These are phyloP conservation scores for Taxidea taxus DNA, from an alignment of 2,113 vertebrate species.

Conservation along the genomic window DNA sequence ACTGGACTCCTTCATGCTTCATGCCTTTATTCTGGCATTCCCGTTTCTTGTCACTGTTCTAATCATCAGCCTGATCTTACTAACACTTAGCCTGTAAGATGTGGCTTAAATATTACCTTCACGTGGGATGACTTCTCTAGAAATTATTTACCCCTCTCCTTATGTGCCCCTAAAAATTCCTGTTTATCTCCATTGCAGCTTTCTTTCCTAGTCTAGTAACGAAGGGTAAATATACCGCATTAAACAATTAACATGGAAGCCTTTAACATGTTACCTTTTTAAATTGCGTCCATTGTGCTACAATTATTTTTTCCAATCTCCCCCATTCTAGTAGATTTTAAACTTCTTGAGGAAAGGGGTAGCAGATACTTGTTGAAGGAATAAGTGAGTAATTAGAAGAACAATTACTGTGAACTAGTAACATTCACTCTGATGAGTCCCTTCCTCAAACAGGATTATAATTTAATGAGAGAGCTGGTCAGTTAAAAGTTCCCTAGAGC, in stretches of 20 bases:
- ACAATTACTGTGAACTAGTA: conserved; percentile 26
- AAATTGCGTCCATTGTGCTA: not conserved
- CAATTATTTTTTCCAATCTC: not conserved
- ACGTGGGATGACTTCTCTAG: not conserved
- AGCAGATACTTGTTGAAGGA: conserved; percentile 32
- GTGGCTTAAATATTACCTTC: not conserved
- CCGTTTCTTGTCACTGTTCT: not conserved
- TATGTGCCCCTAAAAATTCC: not conserved
- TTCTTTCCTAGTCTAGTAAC: not conserved
- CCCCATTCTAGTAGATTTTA: not conserved
- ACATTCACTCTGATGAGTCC: not conserved
- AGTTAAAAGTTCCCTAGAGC: not conserved
- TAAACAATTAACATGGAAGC: not conserved
- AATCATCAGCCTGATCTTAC: not conserved
- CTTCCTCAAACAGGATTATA: conserved; percentile 29
- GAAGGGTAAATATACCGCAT: not conserved
- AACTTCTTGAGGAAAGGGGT: not conserved
- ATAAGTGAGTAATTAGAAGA: conserved; percentile 17
- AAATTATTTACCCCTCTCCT: not conserved
- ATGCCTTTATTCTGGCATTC: not conserved
- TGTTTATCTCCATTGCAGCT: not conserved
- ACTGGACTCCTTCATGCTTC: not conserved
- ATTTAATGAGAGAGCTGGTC: conserved; percentile 17
- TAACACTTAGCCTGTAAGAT: not conserved
- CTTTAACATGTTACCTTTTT: not conserved